These are phyloP conservation scores for Stylophora pistillata DNA, from an alignment of 64 coral and sea anemone genomes.

Conservation along the genomic window DNA sequence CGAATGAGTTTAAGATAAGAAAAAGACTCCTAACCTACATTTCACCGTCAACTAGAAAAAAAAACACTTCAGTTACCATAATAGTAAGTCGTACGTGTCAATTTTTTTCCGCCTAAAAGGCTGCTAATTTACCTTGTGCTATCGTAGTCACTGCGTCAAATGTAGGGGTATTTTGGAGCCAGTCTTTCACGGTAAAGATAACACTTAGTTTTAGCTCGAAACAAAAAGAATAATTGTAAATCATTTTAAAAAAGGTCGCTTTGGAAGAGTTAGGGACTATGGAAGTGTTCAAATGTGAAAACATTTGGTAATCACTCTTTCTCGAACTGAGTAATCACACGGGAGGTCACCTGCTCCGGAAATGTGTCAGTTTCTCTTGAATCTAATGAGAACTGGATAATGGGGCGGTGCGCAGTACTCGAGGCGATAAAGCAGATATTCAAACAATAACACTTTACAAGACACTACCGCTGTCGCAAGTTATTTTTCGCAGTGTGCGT, in stretches of 20 bases:
- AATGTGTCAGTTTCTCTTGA: neutral
- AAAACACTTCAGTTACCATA: no score
- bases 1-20: no score
- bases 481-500: neutral
- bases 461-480: neutral
- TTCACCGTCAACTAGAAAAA: no score
- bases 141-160: neutral
- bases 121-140: no score
- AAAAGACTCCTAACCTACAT: no score
- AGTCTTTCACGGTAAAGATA: no score
- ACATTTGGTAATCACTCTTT: neutral
- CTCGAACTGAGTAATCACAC: neutral
- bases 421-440: slow-evolving; percentile 42
- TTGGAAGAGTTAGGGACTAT: neutral
- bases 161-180: neutral
- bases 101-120: no score
- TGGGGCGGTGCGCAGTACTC: neutral
- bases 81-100: no score
- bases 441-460: slow-evolving; percentile 24
- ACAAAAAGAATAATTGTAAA: no score
- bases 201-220: no score
- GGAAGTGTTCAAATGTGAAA: neutral
- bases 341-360: neutral
- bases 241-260: no score
- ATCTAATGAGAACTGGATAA: neutral